Conservation (phyloP, 2,888 invertebrate species). For the Agonopterix alstromeriana region DNA sequence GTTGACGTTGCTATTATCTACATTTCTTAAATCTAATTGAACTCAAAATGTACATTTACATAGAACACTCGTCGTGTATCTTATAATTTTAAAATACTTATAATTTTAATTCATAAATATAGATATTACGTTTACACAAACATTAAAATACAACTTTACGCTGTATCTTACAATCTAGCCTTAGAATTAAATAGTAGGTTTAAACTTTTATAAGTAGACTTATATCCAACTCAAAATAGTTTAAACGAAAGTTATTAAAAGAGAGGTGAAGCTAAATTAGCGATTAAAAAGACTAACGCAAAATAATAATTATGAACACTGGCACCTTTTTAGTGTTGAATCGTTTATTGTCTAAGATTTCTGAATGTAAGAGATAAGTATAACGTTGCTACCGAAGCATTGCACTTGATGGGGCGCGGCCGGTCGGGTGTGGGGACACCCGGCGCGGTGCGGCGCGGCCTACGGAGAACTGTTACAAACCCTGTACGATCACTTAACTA, state of each 20-base stretch:
- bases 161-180: slow-evolving; percentile 56
- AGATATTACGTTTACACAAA: slow-evolving; percentile 60
- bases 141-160: slow-evolving; percentile 51
- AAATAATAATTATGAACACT: slow-evolving; percentile 42
- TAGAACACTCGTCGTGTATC: slow-evolving; percentile 63
- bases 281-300: slow-evolving; percentile 29
- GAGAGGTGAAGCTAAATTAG: slow-evolving; percentile 37
- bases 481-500: slow-evolving; percentile 33
- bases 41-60: slow-evolving; percentile 69
- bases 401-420: slow-evolving; percentile 13
- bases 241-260: slow-evolving; percentile 30
- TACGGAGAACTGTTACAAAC: slow-evolving; percentile 15
- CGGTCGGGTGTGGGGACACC: no score
- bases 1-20: slow-evolving; percentile 30
- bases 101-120: slow-evolving; percentile 65
- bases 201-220: slow-evolving; percentile 35
- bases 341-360: slow-evolving; percentile 37
- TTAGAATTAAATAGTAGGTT: slow-evolving; percentile 61
- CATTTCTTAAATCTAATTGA: slow-evolving; percentile 51
- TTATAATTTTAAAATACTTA: slow-evolving; percentile 62
- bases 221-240: slow-evolving; percentile 35
- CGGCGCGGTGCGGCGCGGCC: neutral
- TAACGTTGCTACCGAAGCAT: slow-evolving; percentile 11
- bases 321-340: slow-evolving; percentile 41
- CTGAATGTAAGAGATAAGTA: slow-evolving; percentile 6